Conservation (phyloP, 2,888 invertebrate genomes). For the Petrophora chlorosata region DNA sequence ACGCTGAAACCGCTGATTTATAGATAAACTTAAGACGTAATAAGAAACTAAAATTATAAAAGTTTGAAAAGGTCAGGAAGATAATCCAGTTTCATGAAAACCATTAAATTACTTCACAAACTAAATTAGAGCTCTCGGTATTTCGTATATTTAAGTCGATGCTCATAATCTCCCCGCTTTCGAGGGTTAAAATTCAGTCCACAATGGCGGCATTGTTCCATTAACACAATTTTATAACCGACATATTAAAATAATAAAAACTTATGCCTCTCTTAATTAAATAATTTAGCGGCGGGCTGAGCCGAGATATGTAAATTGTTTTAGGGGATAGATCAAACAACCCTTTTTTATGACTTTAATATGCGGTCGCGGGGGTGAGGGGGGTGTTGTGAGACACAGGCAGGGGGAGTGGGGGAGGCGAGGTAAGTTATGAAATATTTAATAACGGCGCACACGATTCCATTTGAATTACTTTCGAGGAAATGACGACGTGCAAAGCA, state of each 20-base stretch:
- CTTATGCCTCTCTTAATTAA: conserved; percentile 85
- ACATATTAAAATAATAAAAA: conserved; percentile 85
- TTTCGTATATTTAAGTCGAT: conserved; percentile 59
- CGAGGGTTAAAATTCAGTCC: conserved; percentile 68
- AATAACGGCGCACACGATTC: conserved; percentile 84
- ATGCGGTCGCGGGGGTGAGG: conserved; percentile 75
- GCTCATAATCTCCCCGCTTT: conserved; percentile 64
- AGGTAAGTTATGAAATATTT: conserved; percentile 84
- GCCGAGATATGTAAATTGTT: conserved; percentile 85
- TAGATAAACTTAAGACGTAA: conserved; percentile 14
- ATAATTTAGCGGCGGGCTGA: conserved; percentile 82
- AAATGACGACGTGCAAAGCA: conserved; percentile 77
- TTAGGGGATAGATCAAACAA: conserved; percentile 85
- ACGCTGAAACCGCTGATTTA: conserved; percentile 7
- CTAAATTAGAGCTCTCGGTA: conserved; percentile 54
- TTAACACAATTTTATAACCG: conserved; percentile 83
- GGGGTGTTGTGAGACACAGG: conserved; percentile 54
- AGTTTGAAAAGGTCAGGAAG: conserved; percentile 27
- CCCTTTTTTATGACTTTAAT: conserved; percentile 85
- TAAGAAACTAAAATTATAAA: conserved; percentile 27
- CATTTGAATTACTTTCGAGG: conserved; percentile 84
- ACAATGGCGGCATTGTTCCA: conserved; percentile 71
- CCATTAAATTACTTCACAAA: conserved; percentile 44
- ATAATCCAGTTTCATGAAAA: conserved; percentile 34
- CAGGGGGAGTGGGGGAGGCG: conserved; percentile 45